These are phyloP conservation scores for Eumacrocentrus americanus DNA, from an alignment of 2,888 invertebrate species.

Conservation along the genomic window DNA sequence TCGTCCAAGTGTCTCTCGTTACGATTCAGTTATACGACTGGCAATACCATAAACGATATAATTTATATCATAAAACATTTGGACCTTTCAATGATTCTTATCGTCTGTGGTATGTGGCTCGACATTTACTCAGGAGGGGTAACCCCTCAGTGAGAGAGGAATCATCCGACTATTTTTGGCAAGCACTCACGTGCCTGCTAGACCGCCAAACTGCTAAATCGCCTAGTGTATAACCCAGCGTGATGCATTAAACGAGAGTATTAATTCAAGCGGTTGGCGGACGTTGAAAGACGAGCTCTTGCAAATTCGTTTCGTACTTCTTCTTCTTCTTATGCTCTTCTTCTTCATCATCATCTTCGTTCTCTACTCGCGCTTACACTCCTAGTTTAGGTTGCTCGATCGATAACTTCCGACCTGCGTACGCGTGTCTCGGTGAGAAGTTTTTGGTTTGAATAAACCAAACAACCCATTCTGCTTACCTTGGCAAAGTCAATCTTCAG, in stretches of 20 bases:
- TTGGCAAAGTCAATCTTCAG: constrained; percentile 99
- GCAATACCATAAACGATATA: no score
- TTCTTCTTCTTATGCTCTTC: neutral
- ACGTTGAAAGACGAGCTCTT: constrained; percentile 26
- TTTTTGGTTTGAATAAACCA: constrained; percentile 9
- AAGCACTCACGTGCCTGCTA: constrained; percentile 19
- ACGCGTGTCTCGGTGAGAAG: constrained; percentile 6
- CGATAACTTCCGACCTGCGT: constrained; percentile 42
- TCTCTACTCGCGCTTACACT: neutral
- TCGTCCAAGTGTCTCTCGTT: no score
- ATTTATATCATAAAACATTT: no score
- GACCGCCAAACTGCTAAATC: constrained; percentile 30
- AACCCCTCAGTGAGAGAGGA: neutral
- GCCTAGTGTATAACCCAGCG: constrained; percentile 28
- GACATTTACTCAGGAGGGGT: neutral
- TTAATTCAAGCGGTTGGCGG: constrained; percentile 29
- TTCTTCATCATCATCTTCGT: neutral
- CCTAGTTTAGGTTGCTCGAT: constrained; percentile 28
- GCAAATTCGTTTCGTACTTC: constrained; percentile 18
- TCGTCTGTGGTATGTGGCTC: neutral
- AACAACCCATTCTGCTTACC: constrained; percentile 69
- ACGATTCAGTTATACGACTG: no score
- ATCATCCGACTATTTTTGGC: constrained; percentile 24
- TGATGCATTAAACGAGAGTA: constrained; percentile 30
- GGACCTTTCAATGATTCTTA: neutral